Percentiles rank a stretch among this genome's conserved stretches.
phyloP scores from a whole-genome alignment of 2,888 invertebrate genomes.

The Platypus cylindrus region DNA sequence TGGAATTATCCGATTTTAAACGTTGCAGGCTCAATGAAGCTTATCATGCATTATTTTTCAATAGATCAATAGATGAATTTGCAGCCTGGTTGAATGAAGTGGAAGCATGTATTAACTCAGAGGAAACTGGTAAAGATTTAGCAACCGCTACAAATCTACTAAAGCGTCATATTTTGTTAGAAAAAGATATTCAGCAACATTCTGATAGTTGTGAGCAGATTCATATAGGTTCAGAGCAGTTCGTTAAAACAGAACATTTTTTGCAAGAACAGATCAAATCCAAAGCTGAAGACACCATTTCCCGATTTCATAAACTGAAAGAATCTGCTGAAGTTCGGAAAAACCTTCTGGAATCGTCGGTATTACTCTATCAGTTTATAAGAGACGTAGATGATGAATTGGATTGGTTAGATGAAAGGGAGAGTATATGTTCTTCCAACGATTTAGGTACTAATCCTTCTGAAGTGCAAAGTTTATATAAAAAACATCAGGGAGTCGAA shows the following conservation, averaged over 20 bases:
- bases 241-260: constrained; percentile 73
- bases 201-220: constrained; percentile 69
- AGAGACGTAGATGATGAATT: constrained; percentile 88
- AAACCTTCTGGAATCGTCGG: constrained; percentile 86
- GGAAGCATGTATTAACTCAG: constrained; percentile 56
- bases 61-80: constrained; percentile 83
- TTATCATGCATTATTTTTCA: constrained; percentile 79
- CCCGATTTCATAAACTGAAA: constrained; percentile 47
- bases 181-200: constrained; percentile 74
- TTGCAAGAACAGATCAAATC: constrained; percentile 76
- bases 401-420: constrained; percentile 76
- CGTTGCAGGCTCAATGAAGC: constrained; percentile 79
- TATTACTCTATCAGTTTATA: constrained; percentile 75
- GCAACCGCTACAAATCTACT: constrained; percentile 73
- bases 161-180: constrained; percentile 69
- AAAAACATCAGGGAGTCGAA: constrained; percentile 87
- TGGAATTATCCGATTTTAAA: constrained; percentile 70
- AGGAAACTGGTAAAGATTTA: constrained; percentile 79
- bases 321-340: constrained; percentile 84
- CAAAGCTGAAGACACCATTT: constrained; percentile 53
- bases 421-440: constrained; percentile 53
- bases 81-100: constrained; percentile 87
- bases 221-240: constrained; percentile 65
- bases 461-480: constrained; percentile 78
- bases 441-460: constrained; percentile 49